Evolutionary conservation across 2,113 vertebrate genomes (phyloP).

Genomic region (Notarius quadriscutis): DNA sequence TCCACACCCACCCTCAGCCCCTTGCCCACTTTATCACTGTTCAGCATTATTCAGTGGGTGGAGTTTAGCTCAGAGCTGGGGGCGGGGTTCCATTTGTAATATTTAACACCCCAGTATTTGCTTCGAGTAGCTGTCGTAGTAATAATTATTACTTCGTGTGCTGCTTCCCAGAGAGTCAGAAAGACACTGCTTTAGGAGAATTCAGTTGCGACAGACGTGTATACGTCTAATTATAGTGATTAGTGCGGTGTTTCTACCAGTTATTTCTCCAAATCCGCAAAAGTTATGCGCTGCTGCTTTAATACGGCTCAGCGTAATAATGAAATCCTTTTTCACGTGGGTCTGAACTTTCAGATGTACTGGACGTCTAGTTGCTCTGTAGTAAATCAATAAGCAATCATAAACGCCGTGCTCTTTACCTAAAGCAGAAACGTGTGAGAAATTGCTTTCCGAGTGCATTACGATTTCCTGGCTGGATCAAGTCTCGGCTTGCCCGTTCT

Average conservation of each 20-base stretch:
- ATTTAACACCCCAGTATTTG: no score
- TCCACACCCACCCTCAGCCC: no score
- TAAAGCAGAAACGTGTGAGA: neutral
- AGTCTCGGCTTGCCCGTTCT: conserved; percentile 25
- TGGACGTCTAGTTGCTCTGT: neutral
- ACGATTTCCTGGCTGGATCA: conserved; percentile 29
- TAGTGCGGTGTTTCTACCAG: neutral
- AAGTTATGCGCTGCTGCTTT: neutral
- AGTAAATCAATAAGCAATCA: neutral
- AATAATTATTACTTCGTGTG: no score
- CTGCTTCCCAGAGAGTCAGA: no score
- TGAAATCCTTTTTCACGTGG: neutral
- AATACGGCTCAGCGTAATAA: neutral
- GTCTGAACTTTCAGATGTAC: neutral
- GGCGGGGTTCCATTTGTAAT: no score
- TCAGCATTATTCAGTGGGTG: no score
- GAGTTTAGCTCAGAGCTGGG: no score
- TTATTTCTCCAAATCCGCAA: neutral
- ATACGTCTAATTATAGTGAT: no score
- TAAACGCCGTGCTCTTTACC: neutral
- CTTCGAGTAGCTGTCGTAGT: no score
- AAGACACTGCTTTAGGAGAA: no score
- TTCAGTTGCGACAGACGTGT: no score
- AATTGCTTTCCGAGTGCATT: neutral
- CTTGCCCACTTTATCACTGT: no score